Conservation (phyloP, 92 coral and sea anemone genomes). For the Zoanthus sociatus region DNA sequence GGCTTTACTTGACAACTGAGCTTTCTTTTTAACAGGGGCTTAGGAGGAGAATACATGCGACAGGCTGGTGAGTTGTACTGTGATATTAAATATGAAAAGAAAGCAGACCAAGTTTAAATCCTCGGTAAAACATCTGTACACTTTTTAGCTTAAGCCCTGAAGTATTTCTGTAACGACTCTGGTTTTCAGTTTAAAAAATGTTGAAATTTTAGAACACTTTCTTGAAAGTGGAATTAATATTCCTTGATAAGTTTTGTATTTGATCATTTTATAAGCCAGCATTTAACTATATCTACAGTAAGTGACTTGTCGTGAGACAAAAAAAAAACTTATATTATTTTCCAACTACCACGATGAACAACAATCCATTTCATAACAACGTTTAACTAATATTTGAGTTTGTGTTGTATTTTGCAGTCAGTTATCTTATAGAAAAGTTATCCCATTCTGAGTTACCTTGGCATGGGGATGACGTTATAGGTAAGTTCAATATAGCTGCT, state of each 20-base stretch:
- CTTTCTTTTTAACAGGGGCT: constrained; percentile 66
- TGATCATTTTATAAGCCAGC: neutral
- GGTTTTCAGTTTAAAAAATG: too few species aligned
- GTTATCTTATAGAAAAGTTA: constrained; percentile 86
- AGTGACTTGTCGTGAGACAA: too few species aligned
- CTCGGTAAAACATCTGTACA: too few species aligned
- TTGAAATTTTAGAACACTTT: too few species aligned
- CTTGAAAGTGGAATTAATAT: neutral
- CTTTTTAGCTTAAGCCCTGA: too few species aligned
- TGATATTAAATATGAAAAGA: neutral
- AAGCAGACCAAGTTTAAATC: too few species aligned
- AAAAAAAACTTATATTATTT: too few species aligned
- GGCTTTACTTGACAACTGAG: neutral
- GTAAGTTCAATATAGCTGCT: constrained; percentile 49
- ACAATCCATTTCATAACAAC: too few species aligned
- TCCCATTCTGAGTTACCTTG: constrained; percentile 87
- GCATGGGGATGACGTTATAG: constrained; percentile 74
- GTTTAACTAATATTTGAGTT: neutral
- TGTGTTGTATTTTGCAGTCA: constrained; percentile 65
- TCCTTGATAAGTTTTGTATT: neutral
- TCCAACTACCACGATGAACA: too few species aligned
- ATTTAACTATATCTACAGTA: too few species aligned
- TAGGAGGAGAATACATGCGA: constrained; percentile 96
- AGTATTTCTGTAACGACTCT: too few species aligned
- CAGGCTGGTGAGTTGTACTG: constrained; percentile 75